Percentiles rank a stretch among this genome's conserved stretches.
Evolutionary conservation across 2,797 vertebrate genomes (phyloP).

Genomic region (Cossypha caffra): DNA sequence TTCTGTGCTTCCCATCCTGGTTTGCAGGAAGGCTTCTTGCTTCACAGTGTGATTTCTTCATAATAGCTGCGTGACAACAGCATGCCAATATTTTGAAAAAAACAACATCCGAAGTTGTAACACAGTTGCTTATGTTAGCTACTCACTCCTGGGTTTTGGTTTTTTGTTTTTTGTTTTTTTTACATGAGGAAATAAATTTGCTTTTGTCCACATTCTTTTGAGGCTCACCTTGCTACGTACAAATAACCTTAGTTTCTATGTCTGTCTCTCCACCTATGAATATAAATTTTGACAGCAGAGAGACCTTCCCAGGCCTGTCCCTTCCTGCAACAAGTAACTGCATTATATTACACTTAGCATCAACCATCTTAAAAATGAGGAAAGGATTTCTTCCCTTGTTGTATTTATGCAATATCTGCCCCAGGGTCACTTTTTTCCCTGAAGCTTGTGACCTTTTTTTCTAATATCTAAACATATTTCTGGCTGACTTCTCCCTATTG

Average conservation of each 20-base stretch:
- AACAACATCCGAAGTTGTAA: constrained; percentile 45
- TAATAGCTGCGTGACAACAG: constrained; percentile 59
- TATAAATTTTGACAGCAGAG: background rate
- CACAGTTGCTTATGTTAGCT: background rate
- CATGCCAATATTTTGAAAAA: constrained; percentile 61
- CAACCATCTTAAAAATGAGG: background rate
- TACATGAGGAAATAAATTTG: background rate
- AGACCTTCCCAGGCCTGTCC: background rate
- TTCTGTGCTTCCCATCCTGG: constrained; percentile 50
- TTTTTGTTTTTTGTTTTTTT: background rate
- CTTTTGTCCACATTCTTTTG: background rate
- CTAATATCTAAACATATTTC: background rate
- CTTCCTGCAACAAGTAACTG: background rate
- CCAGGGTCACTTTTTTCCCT: background rate
- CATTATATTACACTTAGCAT: background rate
- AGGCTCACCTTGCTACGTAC: background rate
- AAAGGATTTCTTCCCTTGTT: background rate
- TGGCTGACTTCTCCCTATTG: background rate
- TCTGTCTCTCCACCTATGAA: background rate
- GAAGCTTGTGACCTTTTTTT: background rate
- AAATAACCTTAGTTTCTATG: background rate
- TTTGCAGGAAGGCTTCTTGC: constrained; percentile 67
- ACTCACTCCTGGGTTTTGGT: background rate
- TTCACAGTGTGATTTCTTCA: constrained; percentile 72
- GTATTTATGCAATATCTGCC: background rate